Percentiles rank a stretch among this genome's conserved stretches.
phyloP scores from a whole-genome alignment of 2,797 vertebrate species.

The Heteromormyrus szaboi region DNA sequence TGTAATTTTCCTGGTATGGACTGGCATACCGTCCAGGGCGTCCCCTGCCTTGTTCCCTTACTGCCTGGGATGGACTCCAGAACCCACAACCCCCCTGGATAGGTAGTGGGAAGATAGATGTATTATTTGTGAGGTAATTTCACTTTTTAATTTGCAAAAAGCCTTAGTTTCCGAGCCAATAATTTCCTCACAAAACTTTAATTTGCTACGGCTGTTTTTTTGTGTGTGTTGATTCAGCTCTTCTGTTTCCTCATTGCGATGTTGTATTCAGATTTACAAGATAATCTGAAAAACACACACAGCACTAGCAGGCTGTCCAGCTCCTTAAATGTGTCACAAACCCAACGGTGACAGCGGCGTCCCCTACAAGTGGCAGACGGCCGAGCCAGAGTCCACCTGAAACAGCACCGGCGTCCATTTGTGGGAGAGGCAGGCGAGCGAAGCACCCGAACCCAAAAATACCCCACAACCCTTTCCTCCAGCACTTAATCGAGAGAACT shows the following conservation, averaged over 20 bases:
- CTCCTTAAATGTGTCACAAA: neutral
- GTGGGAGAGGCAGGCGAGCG: neutral
- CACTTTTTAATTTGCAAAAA: neutral
- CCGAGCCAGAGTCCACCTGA: neutral
- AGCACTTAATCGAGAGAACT: slow-evolving; percentile 30
- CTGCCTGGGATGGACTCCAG: neutral
- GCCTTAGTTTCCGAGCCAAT: neutral
- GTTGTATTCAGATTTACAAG: neutral
- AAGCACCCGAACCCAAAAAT: slow-evolving; percentile 27
- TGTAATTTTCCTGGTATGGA: neutral
- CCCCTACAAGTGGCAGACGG: slow-evolving; percentile 20
- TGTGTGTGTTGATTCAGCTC: neutral
- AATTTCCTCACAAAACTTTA: neutral
- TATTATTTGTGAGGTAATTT: neutral
- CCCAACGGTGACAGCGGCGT: neutral
- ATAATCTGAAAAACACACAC: neutral
- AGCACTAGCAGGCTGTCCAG: neutral
- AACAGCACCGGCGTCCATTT: neutral
- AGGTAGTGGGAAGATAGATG: neutral
- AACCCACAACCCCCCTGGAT: neutral
- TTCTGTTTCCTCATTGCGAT: neutral
- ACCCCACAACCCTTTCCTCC: slow-evolving; percentile 7
- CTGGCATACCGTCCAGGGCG: neutral
- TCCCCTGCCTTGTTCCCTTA: neutral
- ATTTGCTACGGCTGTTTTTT: neutral